These are phyloP conservation scores for Catostomus latipinnis DNA, from an alignment of 2,797 vertebrate genomes.

Conservation along the genomic window DNA sequence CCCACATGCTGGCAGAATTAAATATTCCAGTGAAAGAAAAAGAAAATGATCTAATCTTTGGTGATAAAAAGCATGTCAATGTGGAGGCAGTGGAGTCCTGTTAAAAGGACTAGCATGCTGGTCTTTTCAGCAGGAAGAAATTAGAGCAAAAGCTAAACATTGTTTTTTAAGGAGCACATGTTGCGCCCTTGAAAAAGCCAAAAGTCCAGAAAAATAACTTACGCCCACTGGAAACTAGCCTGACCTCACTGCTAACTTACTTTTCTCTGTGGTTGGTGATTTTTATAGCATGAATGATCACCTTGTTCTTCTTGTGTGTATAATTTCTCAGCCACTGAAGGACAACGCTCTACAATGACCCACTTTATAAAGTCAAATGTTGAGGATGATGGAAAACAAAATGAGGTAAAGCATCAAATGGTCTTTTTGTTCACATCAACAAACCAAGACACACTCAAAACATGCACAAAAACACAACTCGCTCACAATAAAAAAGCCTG, in stretches of 20 bases:
- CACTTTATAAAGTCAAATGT: not conserved
- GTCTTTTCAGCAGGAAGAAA: not conserved
- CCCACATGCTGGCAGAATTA: conserved; percentile 10
- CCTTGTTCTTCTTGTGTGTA: conserved; percentile 12
- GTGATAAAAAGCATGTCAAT: not conserved
- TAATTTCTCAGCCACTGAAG: not conserved
- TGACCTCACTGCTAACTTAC: not conserved
- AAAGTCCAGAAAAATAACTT: not conserved
- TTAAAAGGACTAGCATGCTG: too few species aligned
- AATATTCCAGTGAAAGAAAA: conserved; percentile 23
- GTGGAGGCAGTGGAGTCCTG: too few species aligned
- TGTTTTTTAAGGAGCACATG: conserved; percentile 1
- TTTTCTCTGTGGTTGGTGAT: not conserved
- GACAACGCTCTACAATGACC: not conserved
- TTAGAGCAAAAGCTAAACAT: not conserved
- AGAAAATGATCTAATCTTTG: not conserved
- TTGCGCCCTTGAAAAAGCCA: conserved; percentile 1
- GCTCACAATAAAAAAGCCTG: not conserved
- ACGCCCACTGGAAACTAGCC: not conserved
- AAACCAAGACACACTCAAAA: not conserved
- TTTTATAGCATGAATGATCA: conserved; percentile 23
- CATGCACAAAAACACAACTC: not conserved
- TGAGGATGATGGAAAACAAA: not conserved
- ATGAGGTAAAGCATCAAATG: not conserved
- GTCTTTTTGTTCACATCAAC: not conserved